These are phyloP conservation scores for Bagarius yarrelli DNA, from an alignment of 2,113 vertebrate genomes.

Conservation along the genomic window DNA sequence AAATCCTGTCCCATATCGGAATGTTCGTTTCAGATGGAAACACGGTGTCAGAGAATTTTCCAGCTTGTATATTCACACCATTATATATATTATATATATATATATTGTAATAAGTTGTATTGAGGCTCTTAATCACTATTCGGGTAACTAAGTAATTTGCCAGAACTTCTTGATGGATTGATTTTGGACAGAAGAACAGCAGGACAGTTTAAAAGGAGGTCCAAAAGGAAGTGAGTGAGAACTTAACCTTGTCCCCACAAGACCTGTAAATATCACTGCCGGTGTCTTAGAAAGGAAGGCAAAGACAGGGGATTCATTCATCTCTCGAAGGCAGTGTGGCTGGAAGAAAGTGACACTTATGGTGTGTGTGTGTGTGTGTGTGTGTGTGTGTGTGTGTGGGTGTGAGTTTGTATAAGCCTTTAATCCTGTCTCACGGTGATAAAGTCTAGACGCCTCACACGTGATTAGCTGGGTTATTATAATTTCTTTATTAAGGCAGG, in stretches of 20 bases:
- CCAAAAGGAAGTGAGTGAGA: conserved; percentile 18
- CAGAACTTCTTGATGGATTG: conserved; percentile 32
- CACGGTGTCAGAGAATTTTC: conserved; percentile 28
- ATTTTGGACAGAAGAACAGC: conserved; percentile 27
- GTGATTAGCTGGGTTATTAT: conserved; percentile 13
- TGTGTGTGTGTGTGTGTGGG: conserved; percentile 19
- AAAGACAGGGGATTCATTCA: conserved; percentile 41
- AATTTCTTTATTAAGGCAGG: not conserved
- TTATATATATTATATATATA: not conserved
- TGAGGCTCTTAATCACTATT: not conserved
- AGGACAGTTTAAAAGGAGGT: conserved; percentile 4
- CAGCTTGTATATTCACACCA: conserved; percentile 14
- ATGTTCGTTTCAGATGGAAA: conserved; percentile 36
- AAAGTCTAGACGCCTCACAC: conserved; percentile 30
- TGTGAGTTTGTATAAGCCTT: not conserved
- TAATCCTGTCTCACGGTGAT: conserved; percentile 10
- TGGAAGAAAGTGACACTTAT: conserved; percentile 19
- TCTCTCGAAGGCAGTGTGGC: conserved; percentile 23
- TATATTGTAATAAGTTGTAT: no score
- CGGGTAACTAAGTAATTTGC: conserved; percentile 17
- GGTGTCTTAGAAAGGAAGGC: conserved; percentile 15
- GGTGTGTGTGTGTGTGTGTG: conserved; percentile 34
- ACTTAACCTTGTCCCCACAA: conserved; percentile 15
- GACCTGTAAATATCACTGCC: conserved; percentile 41
- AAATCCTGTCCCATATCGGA: conserved; percentile 38